A percentile compares a stretch with the other conserved stretches of the same genome.
Conservation (phyloP, 2,888 invertebrate genomes). For the Pseudolycoriella hygida region DNA sequence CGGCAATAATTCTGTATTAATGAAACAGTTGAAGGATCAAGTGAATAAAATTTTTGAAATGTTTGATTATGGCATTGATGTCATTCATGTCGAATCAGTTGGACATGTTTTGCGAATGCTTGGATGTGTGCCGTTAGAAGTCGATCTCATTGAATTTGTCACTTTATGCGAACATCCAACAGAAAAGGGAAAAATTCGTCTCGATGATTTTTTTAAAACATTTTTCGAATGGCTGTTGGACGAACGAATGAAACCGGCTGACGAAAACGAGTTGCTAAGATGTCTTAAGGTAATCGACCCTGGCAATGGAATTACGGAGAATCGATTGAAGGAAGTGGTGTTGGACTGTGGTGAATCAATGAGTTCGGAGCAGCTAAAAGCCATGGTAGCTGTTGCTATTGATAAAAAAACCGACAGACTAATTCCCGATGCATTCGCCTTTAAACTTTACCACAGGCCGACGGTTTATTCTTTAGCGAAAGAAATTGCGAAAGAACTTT, state of each 20-base stretch:
- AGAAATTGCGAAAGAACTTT: no score
- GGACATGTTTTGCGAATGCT: conserved; percentile 3
- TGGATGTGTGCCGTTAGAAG: conserved; percentile 5
- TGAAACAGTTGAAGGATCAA: no score
- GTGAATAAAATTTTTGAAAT: conserved; percentile 1
- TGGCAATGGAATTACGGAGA: conserved; percentile 1
- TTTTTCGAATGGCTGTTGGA: not conserved
- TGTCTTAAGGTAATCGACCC: conserved; percentile 6
- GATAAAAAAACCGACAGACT: not conserved
- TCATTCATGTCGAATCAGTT: conserved; percentile 1
- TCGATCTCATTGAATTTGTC: conserved; percentile 2
- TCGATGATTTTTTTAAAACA: not conserved
- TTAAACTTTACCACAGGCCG: no score
- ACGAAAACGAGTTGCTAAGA: not conserved
- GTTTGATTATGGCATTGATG: not conserved
- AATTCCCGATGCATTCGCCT: no score
- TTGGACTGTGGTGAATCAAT: conserved; percentile 1
- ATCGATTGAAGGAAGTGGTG: not conserved
- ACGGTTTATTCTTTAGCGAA: no score
- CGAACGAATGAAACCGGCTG: conserved; percentile 3
- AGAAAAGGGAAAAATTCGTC: not conserved
- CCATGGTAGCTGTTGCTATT: conserved; percentile 6
- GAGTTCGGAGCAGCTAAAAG: conserved; percentile 12
- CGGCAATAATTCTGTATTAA: no score
- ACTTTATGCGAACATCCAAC: not conserved